Conservation (phyloP, 2,113 vertebrate species). For the Oreocharis arfaki region DNA sequence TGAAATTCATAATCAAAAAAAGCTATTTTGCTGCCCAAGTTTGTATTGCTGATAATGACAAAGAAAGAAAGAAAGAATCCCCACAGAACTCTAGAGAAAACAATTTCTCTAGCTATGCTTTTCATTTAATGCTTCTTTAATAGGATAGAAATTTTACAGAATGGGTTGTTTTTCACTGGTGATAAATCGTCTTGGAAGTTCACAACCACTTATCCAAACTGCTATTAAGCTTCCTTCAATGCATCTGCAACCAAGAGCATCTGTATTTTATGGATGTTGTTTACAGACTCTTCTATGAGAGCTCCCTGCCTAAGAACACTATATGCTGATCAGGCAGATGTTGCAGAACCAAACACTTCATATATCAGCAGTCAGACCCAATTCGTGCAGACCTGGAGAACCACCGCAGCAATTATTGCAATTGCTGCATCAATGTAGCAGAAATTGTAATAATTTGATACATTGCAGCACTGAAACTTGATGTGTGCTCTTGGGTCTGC, state of each 20-base stretch:
- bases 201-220: background rate
- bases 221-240: background rate
- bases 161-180: background rate
- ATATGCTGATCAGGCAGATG: background rate
- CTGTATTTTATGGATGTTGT: background rate
- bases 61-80: background rate
- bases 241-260: background rate
- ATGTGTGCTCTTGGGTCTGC: background rate
- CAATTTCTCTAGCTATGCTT: background rate
- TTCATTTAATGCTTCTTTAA: constrained; percentile 13
- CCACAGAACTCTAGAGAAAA: background rate
- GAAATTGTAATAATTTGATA: background rate
- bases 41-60: background rate
- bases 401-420: background rate
- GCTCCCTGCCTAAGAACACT: background rate
- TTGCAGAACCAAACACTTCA: background rate
- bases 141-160: background rate
- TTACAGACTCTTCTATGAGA: background rate
- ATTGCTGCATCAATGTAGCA: background rate
- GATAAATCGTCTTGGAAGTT: constrained; percentile 3
- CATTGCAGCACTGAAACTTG: background rate
- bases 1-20: background rate
- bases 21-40: background rate
- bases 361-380: background rate
- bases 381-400: background rate